Percentiles rank a stretch among this genome's conserved stretches.
These are phyloP conservation scores for Chaetophractus vellerosus DNA, from an alignment of 2,797 vertebrate genomes.

Conservation along the genomic window DNA sequence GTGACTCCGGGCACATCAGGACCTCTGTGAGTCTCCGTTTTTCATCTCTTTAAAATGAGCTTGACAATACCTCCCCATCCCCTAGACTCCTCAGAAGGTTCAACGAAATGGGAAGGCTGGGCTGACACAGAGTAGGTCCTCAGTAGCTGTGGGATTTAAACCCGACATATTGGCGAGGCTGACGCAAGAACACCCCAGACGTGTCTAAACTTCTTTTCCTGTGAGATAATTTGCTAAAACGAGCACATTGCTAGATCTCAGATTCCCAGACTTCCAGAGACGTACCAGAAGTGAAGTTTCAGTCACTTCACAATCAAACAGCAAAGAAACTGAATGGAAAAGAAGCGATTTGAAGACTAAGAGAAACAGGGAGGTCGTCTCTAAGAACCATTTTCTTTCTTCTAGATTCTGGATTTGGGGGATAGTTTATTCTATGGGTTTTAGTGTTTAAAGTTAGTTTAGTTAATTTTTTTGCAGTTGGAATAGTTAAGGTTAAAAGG, in stretches of 20 bases:
- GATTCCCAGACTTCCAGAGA: neutral
- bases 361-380: neutral
- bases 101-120: neutral
- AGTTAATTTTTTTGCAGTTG: neutral
- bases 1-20: neutral
- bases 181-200: neutral
- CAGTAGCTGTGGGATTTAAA: neutral
- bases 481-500: neutral
- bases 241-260: neutral
- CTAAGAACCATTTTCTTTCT: neutral
- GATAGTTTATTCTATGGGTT: neutral
- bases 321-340: neutral
- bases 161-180: neutral
- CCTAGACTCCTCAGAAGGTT: neutral
- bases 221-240: neutral
- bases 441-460: neutral
- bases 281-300: neutral
- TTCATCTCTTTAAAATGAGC: neutral
- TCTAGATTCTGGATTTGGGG: neutral
- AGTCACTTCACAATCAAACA: neutral
- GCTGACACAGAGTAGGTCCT: neutral
- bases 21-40: neutral
- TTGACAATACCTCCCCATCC: neutral
- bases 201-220: neutral
- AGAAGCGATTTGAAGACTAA: neutral